A percentile compares a stretch with the other conserved stretches of the same genome.
These are phyloP conservation scores for Limnephilus lunatus DNA, from an alignment of 2,888 invertebrate genomes.

Conservation along the genomic window DNA sequence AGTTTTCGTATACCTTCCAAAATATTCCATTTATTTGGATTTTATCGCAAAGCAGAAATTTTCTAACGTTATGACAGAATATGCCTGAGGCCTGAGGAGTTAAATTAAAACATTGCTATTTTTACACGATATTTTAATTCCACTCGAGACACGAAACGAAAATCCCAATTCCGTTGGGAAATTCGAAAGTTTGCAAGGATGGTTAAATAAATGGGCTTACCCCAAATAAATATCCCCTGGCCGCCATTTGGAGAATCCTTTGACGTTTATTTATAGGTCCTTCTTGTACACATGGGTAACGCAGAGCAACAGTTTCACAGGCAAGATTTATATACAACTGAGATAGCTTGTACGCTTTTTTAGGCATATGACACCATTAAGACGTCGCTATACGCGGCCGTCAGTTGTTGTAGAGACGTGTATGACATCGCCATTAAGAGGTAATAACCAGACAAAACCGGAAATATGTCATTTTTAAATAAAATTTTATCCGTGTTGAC, in stretches of 20 bases:
- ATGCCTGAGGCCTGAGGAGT: too few relatives aligned
- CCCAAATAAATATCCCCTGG: conserved; percentile 21
- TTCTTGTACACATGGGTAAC: background rate
- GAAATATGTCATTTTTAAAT: too few relatives aligned
- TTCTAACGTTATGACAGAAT: too few relatives aligned
- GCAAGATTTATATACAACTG: background rate
- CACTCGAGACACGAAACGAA: background rate
- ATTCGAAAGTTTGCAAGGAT: conserved; percentile 3
- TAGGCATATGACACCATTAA: background rate
- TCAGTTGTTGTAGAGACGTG: too few relatives aligned
- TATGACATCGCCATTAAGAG: too few relatives aligned
- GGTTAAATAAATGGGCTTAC: conserved; percentile 20
- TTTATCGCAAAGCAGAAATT: too few relatives aligned
- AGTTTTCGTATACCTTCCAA: too few relatives aligned
- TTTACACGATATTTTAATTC: background rate
- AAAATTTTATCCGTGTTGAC: too few relatives aligned
- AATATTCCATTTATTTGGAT: too few relatives aligned
- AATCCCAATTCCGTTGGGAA: conserved; percentile 9
- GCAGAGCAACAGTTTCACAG: background rate
- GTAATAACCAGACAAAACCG: too few relatives aligned
- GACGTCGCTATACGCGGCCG: too few relatives aligned
- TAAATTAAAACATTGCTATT: background rate
- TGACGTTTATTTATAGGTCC: conserved; percentile 19
- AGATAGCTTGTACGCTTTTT: background rate
- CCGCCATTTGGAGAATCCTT: conserved; percentile 19